These are phyloP conservation scores for Lordiphosa andalusiaca DNA, from an alignment of 2,888 invertebrate genomes.

Conservation along the genomic window DNA sequence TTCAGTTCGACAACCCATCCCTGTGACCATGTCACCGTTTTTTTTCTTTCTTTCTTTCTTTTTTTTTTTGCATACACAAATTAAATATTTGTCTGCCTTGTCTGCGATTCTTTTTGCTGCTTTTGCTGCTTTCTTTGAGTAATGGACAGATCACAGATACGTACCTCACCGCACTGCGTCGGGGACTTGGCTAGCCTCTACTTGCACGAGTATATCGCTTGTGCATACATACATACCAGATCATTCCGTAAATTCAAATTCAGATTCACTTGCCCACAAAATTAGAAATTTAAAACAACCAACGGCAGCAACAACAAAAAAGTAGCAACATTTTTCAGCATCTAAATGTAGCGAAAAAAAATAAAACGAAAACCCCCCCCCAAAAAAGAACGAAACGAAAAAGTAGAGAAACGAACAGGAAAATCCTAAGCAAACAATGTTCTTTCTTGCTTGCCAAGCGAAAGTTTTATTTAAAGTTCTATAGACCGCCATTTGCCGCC, in stretches of 20 bases:
- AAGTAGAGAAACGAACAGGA: constrained; percentile 13
- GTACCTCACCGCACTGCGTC: constrained; percentile 38
- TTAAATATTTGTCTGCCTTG: constrained; percentile 42
- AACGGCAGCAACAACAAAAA: constrained; percentile 44
- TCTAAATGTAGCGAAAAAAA: constrained; percentile 62
- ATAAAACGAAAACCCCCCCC: too few relatives aligned
- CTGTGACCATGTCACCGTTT: constrained; percentile 23
- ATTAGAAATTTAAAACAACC: constrained; percentile 69
- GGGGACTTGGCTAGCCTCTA: constrained; percentile 22
- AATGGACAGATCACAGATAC: constrained; percentile 47
- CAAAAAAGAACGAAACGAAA: constrained; percentile 13
- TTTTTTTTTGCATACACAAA: constrained; percentile 34
- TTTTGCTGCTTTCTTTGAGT: constrained; percentile 37
- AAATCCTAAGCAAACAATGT: constrained; percentile 43
- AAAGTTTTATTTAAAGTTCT: constrained; percentile 64
- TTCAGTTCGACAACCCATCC: constrained; percentile 23
- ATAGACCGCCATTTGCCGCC: constrained; percentile 20
- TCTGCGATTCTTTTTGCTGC: constrained; percentile 38
- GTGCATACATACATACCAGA: constrained; percentile 39
- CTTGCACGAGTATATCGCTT: constrained; percentile 12
- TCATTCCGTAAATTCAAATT: constrained; percentile 68
- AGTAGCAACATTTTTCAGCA: constrained; percentile 43
- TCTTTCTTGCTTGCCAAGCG: constrained; percentile 22
- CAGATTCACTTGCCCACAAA: constrained; percentile 74
- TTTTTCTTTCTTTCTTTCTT: background rate